Percentiles rank a stretch among this genome's conserved stretches.
Conservation (phyloP, 2,888 invertebrate species). For the Athripsodes cinereus region DNA sequence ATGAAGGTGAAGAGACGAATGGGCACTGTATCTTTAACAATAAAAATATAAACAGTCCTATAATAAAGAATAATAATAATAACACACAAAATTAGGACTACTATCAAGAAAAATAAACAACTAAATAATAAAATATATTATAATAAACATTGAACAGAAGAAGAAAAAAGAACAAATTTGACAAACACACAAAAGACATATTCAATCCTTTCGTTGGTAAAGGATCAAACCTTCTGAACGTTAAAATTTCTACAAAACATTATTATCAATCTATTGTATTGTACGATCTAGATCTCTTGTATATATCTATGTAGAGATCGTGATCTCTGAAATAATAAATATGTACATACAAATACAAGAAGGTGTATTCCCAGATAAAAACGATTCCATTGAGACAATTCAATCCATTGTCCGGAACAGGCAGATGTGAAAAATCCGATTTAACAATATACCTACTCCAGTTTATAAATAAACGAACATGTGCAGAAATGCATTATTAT, state of each 20-base stretch:
- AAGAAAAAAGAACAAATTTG: conserved; percentile 22
- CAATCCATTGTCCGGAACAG: conserved; percentile 13
- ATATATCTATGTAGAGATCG: conserved; percentile 8
- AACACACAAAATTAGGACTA: background rate
- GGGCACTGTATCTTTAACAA: background rate
- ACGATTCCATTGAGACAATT: conserved; percentile 2
- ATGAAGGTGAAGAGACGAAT: background rate
- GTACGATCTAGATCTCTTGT: conserved; percentile 10
- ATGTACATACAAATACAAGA: too few species aligned
- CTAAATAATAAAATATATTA: background rate
- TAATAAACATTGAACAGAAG: conserved; percentile 7
- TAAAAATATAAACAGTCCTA: background rate
- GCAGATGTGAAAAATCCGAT: conserved; percentile 12
- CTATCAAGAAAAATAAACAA: background rate
- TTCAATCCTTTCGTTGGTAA: conserved; percentile 27
- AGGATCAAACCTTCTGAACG: background rate
- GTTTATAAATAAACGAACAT: background rate
- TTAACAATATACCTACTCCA: background rate
- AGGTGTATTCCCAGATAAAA: conserved; percentile 13
- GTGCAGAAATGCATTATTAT: background rate
- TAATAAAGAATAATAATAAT: background rate
- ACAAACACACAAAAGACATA: conserved; percentile 21
- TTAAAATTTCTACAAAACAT: background rate
- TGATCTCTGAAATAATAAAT: conserved; percentile 4
- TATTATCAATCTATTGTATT: background rate